These are phyloP conservation scores for Gryllus longicercus DNA, from an alignment of 2,888 invertebrate species.

Conservation along the genomic window DNA sequence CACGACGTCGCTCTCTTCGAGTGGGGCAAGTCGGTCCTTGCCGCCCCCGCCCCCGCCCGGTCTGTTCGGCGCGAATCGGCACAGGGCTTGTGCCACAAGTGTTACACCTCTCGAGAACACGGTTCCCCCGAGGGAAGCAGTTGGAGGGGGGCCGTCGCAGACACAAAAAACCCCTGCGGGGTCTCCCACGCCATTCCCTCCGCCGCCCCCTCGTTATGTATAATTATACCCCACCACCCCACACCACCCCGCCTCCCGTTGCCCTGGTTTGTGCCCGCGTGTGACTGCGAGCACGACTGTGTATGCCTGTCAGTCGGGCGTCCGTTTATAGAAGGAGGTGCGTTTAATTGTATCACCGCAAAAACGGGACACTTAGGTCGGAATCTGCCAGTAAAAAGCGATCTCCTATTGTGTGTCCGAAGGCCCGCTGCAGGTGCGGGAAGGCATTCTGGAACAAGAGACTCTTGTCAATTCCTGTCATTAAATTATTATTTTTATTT, in stretches of 20 bases:
- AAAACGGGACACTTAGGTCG: background rate
- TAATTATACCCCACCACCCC: background rate
- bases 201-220: background rate
- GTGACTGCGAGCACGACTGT: background rate
- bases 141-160: too few species aligned
- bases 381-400: background rate
- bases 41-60: too few species aligned
- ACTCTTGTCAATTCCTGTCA: background rate
- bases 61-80: too few species aligned
- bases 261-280: background rate
- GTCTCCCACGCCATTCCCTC: too few species aligned
- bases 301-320: background rate
- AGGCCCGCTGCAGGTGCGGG: background rate
- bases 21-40: too few species aligned
- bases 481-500: constrained; percentile 1
- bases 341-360: background rate
- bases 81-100: too few species aligned
- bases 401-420: background rate
- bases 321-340: background rate
- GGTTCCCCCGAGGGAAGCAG: too few species aligned
- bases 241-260: background rate
- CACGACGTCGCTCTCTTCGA: too few species aligned
- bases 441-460: background rate
- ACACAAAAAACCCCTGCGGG: too few species aligned
- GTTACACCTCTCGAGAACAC: too few species aligned